Conservation (phyloP, 1,140 invertebrate genomes). For the Popillia japonica region DNA sequence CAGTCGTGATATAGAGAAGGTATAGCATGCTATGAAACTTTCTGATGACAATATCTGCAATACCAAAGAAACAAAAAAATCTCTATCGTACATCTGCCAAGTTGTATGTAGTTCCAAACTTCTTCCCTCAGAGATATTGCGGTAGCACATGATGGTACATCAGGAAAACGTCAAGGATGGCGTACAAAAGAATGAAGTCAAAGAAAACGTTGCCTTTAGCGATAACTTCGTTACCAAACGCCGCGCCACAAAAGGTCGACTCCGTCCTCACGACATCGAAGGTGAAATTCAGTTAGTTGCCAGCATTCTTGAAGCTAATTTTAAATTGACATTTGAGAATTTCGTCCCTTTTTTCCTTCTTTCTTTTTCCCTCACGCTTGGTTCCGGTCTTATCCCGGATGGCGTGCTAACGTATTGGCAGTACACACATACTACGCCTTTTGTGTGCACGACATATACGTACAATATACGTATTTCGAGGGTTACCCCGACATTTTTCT, state of each 20-base stretch:
- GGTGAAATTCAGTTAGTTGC: slow-evolving; percentile 36
- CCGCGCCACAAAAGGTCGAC: slow-evolving; percentile 31
- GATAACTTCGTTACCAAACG: slow-evolving; percentile 31
- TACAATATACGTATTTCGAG: not conserved
- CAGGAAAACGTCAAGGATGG: not conserved
- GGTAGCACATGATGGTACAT: not conserved
- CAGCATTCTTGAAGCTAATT: slow-evolving; percentile 35
- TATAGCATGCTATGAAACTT: too few species aligned
- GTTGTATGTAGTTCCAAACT: not conserved
- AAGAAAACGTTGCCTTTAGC: slow-evolving; percentile 34
- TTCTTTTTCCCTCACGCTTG: not conserved
- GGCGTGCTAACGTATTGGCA: not conserved
- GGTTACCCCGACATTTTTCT: not conserved
- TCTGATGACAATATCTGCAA: too few species aligned
- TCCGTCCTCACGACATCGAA: slow-evolving; percentile 20
- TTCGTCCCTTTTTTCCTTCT: slow-evolving; percentile 21
- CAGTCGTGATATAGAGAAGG: too few species aligned
- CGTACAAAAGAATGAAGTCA: not conserved
- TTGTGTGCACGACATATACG: not conserved
- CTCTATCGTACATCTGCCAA: too few species aligned
- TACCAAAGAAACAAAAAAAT: too few species aligned
- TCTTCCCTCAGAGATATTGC: not conserved
- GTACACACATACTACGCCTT: not conserved
- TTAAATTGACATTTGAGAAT: slow-evolving; percentile 38
- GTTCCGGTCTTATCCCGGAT: not conserved